Conservation (phyloP, 2,888 invertebrate genomes). For the Colostygia pectinataria region DNA sequence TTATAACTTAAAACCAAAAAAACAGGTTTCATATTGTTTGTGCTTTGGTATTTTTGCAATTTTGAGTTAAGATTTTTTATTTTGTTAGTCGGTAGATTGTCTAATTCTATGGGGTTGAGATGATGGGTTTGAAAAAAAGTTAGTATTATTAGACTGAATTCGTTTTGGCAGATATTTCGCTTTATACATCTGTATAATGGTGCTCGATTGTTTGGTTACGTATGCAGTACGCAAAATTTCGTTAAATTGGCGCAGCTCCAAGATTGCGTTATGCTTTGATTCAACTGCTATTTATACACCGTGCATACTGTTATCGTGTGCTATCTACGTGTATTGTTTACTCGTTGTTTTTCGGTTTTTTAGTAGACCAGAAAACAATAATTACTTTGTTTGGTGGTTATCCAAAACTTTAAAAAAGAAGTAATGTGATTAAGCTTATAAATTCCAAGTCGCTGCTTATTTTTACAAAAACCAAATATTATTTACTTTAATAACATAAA, state of each 20-base stretch:
- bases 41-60: too few species aligned
- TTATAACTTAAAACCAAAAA: neutral
- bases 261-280: constrained; percentile 62
- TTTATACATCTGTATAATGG: constrained; percentile 16
- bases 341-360: constrained; percentile 33
- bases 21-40: too few species aligned
- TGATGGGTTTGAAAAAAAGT: too few species aligned
- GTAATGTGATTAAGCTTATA: neutral
- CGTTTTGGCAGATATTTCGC: constrained; percentile 6
- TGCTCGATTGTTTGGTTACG: constrained; percentile 41
- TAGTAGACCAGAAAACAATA: constrained; percentile 4
- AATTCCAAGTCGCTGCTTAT: neutral
- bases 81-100: too few species aligned
- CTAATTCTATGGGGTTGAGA: too few species aligned
- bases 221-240: constrained; percentile 58
- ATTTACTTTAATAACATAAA: neutral
- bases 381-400: constrained; percentile 2
- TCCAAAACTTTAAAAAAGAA: neutral
- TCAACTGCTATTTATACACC: constrained; percentile 63
- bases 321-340: constrained; percentile 52
- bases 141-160: neutral
- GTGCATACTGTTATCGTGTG: constrained; percentile 61
- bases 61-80: neutral
- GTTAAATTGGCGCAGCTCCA: constrained; percentile 60
- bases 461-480: neutral